Conservation (phyloP, 2,888 invertebrate species). For the Drosophila formosana region DNA sequence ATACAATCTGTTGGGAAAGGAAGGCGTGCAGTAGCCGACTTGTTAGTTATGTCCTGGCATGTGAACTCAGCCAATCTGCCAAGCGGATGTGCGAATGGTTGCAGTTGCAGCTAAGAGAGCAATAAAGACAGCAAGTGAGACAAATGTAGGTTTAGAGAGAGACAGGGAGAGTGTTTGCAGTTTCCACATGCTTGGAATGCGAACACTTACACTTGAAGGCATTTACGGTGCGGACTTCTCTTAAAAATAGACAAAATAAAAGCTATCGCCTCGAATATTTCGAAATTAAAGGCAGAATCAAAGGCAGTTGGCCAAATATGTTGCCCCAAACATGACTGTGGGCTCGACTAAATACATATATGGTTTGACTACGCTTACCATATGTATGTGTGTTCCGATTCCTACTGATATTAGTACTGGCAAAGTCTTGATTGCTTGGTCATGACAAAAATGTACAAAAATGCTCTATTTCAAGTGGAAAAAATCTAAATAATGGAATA, state of each 20-base stretch:
- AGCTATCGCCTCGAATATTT: slow-evolving; percentile 63
- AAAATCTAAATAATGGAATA: background rate
- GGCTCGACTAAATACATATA: background rate
- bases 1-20: slow-evolving; percentile 54
- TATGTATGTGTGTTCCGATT: slow-evolving; percentile 10
- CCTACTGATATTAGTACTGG: slow-evolving; percentile 22
- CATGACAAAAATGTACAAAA: too few relatives aligned
- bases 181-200: slow-evolving; percentile 77
- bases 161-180: slow-evolving; percentile 55
- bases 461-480: slow-evolving; percentile 23
- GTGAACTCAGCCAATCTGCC: slow-evolving; percentile 60
- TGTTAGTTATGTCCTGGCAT: slow-evolving; percentile 73
- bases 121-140: background rate
- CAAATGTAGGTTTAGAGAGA: background rate
- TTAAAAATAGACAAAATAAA: slow-evolving; percentile 71
- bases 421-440: slow-evolving; percentile 70
- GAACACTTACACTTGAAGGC: slow-evolving; percentile 71
- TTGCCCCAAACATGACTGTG: slow-evolving; percentile 36
- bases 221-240: slow-evolving; percentile 32
- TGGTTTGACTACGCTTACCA: background rate
- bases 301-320: slow-evolving; percentile 68
- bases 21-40: slow-evolving; percentile 44
- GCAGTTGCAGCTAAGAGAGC: slow-evolving; percentile 62
- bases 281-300: slow-evolving; percentile 77
- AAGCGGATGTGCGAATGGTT: slow-evolving; percentile 57